These are phyloP conservation scores for Prosapia bicincta DNA, from an alignment of 2,888 invertebrate genomes.

Conservation along the genomic window DNA sequence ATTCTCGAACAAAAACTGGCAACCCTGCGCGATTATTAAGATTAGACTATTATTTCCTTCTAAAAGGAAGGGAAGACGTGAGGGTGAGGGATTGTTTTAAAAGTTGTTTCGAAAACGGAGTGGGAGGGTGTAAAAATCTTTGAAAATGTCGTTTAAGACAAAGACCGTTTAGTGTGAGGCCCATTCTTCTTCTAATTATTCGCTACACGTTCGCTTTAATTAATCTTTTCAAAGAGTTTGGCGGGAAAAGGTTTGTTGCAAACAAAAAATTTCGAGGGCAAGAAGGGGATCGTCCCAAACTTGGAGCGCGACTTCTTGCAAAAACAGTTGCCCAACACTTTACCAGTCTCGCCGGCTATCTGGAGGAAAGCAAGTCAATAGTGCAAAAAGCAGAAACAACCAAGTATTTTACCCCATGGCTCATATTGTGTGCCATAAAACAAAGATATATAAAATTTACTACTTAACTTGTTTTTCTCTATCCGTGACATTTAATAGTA, in stretches of 20 bases:
- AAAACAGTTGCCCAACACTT: background rate
- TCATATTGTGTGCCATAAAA: no score
- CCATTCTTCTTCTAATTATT: conserved; percentile 34
- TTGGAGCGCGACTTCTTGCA: background rate
- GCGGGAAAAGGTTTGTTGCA: background rate
- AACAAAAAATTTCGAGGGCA: background rate
- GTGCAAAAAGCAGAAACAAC: no score
- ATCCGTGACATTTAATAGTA: no score
- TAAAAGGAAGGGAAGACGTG: conserved; percentile 22
- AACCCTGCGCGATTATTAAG: conserved; percentile 30
- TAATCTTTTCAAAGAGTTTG: conserved; percentile 24
- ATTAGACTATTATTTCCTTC: conserved; percentile 34
- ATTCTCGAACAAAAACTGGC: conserved; percentile 32
- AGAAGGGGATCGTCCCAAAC: background rate
- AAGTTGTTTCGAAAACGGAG: conserved; percentile 32
- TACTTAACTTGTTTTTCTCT: no score
- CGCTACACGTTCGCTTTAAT: conserved; percentile 35
- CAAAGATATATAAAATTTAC: no score
- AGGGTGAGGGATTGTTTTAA: conserved; percentile 36
- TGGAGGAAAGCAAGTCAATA: no score
- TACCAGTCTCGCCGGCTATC: no score
- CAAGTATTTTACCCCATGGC: no score
- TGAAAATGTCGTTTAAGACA: conserved; percentile 33
- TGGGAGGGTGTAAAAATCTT: conserved; percentile 33
- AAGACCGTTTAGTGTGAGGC: conserved; percentile 31